phyloP scores from a whole-genome alignment of 2,113 vertebrate genomes.

The Girardinichthys multiradiatus region DNA sequence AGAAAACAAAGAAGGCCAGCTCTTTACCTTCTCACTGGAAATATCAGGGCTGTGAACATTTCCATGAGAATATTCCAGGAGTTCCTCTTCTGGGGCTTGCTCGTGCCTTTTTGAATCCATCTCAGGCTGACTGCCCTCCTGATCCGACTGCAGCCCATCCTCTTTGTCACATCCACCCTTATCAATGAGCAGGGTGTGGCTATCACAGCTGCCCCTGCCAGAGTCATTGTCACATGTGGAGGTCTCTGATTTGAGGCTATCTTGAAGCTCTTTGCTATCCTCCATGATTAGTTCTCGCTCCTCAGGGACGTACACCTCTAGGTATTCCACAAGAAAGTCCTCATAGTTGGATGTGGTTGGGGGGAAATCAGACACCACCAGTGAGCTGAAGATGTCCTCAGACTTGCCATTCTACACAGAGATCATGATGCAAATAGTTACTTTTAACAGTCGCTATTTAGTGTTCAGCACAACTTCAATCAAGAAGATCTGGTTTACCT shows the following conservation, averaged over 20 bases:
- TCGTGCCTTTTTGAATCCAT: background rate
- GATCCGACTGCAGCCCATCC: constrained; percentile 28
- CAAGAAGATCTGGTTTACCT: constrained; percentile 80
- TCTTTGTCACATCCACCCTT: constrained; percentile 76
- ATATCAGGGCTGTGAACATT: constrained; percentile 39
- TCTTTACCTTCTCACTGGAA: constrained; percentile 70
- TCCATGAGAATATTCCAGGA: constrained; percentile 21
- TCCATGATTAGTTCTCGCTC: constrained; percentile 84
- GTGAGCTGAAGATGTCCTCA: constrained; percentile 85
- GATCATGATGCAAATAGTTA: background rate
- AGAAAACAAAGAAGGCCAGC: constrained; percentile 81
- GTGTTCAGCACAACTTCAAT: background rate
- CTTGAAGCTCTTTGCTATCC: constrained; percentile 67
- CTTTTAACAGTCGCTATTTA: background rate
- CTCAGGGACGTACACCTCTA: constrained; percentile 88
- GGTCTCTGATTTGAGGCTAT: constrained; percentile 68
- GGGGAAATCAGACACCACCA: constrained; percentile 88
- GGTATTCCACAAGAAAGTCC: constrained; percentile 89
- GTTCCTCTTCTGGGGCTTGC: constrained; percentile 39
- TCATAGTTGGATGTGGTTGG: constrained; percentile 82
- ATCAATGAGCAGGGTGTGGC: constrained; percentile 86
- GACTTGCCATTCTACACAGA: constrained; percentile 84
- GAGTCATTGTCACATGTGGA: constrained; percentile 86
- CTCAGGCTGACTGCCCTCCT: constrained; percentile 19
- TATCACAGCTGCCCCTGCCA: constrained; percentile 90